Percentiles rank a stretch among this genome's conserved stretches.
These are phyloP conservation scores for Apodemus speciosus DNA, from an alignment of 2,113 vertebrate genomes.

Conservation along the genomic window DNA sequence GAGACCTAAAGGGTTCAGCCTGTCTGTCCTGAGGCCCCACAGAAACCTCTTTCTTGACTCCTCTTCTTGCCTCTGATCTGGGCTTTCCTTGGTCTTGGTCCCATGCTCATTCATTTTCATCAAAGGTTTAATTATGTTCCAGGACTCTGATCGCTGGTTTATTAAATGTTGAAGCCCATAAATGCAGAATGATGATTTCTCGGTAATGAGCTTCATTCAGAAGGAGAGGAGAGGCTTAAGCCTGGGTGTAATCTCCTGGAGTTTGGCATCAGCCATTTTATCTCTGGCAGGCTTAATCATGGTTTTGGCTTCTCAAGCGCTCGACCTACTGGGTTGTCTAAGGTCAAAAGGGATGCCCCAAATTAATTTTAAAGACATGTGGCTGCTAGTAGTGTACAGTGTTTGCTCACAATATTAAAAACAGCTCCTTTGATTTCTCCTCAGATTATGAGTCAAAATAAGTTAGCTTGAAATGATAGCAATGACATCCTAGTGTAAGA, in stretches of 20 bases:
- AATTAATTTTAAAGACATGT: conserved; percentile 65
- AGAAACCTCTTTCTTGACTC: accelerated
- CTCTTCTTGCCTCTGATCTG: conserved; percentile 56
- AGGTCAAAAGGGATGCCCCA: conserved; percentile 58
- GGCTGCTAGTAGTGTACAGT: conserved; percentile 34
- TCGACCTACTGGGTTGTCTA: conserved; percentile 54
- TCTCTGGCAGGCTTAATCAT: conserved; percentile 65
- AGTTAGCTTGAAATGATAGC: conserved; percentile 65
- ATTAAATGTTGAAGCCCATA: conserved; percentile 70
- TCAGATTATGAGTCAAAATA: conserved; percentile 62
- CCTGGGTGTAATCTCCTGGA: conserved; percentile 56
- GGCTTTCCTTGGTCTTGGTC: conserved; percentile 56
- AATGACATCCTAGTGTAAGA: conserved; percentile 62
- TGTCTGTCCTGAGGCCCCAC: conserved; percentile 5
- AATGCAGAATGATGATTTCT: conserved; percentile 54
- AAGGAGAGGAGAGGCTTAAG: conserved; percentile 57
- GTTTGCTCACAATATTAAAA: conserved; percentile 74
- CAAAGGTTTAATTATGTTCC: conserved; percentile 73
- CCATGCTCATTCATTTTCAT: conserved; percentile 66
- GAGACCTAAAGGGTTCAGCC: neutral
- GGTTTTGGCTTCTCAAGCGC: conserved; percentile 59
- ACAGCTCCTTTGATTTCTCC: conserved; percentile 52
- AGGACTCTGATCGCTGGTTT: conserved; percentile 74
- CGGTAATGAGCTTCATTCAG: conserved; percentile 56
- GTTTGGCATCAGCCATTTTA: conserved; percentile 56